phyloP scores from a whole-genome alignment of 2,797 vertebrate species.

The Capromys pilorides region DNA sequence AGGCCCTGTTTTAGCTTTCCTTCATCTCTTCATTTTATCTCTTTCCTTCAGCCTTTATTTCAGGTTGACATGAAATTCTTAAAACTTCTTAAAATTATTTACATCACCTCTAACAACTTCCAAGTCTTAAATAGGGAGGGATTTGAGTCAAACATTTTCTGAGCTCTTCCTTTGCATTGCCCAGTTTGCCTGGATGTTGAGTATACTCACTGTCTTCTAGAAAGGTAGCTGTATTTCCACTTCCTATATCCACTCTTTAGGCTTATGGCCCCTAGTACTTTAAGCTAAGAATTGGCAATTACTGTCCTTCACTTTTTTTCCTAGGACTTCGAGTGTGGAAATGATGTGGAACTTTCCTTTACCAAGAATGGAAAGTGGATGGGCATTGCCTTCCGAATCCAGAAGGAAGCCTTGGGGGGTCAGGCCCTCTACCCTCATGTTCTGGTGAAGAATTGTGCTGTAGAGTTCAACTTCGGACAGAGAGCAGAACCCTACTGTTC shows the following conservation, averaged over 20 bases:
- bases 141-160: neutral
- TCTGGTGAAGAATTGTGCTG: constrained; percentile 94
- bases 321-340: constrained; percentile 92
- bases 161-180: neutral
- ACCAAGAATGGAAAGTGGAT: constrained; percentile 92
- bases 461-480: constrained; percentile 97
- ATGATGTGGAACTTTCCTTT: constrained; percentile 91
- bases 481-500: constrained; percentile 88
- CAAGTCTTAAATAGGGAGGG: neutral
- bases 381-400: constrained; percentile 89
- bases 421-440: constrained; percentile 93
- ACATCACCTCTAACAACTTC: neutral
- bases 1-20: neutral
- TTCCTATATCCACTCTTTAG: neutral
- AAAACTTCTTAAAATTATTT: neutral
- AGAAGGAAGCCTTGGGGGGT: constrained; percentile 87
- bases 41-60: constrained; percentile 8
- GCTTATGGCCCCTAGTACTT: neutral
- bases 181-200: neutral
- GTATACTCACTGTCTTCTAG: neutral
- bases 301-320: neutral
- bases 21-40: neutral
- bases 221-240: neutral
- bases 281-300: neutral
- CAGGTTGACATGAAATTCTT: neutral